Evolutionary conservation across 2,797 vertebrate genomes (phyloP), one percentile per base, ranked within the genome.

Genomic region (Micromesistius poutassou): DNA sequence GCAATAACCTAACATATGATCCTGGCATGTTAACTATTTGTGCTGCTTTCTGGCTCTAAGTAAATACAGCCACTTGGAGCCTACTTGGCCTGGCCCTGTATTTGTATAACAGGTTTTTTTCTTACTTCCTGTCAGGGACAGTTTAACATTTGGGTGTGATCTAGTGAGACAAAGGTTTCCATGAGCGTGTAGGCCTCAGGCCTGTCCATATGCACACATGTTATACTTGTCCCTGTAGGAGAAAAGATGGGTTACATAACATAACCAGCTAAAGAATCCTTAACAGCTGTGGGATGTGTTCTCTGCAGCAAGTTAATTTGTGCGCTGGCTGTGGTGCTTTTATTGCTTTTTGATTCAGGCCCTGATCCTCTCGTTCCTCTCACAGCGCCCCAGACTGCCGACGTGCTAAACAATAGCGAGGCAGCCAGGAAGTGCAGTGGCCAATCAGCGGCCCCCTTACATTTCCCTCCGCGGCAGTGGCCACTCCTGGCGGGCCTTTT

Each of bases 371-470:
- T 88, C 80, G 79, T 91, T 92, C 89, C 89, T 90, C 90, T 93
- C 92, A 90, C 93, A 96, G 94, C 92, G 92, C 94, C 95, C 95
- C 95, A 94, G 95, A 94, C 93, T 93, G 93, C 93, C 87, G 22
- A 62, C 83, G 78, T 78, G 94, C 95, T 93, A 92, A 96, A 99
- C 97, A 98, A 98, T 98, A 99, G 97, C 96, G 96, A 95, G 96
- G 96, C 94, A 96, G 94, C 95, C 97, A 96, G 97, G 97, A 99
- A 98, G 95, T 96, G 93, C 94, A 90, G 83, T 83, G 90, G 94
- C 98, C 97, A 99, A 99, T 98, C 96, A 93, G 93, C 91, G 90
- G 91, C 94, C 83, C 91, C 92, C 92, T 97, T 97, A 95, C 96
- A 98, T 96, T 91, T 88, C 87, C 87, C 91, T 90, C 93, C 88